Base-by-base conservation (phyloP, 2,888 invertebrate species). In the Drosophila macrospina region DNA sequence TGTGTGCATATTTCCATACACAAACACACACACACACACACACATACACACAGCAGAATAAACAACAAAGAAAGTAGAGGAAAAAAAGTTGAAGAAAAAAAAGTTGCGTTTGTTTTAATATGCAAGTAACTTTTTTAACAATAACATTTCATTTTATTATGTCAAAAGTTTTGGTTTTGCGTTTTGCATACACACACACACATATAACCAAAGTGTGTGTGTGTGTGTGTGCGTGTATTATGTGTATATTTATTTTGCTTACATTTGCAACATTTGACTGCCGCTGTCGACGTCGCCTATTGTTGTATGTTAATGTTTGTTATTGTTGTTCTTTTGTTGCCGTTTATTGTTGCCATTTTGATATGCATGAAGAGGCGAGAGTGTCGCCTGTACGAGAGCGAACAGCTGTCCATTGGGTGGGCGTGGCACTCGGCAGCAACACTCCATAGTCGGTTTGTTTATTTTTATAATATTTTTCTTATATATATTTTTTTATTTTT, bases 131-230 rank as follows among this genome's bases (percentile, higher is more conserved):
- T 85, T 85, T 83, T 88, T 85, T 81, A 86, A 88, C 89, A 86
- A 86, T 88, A 86, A 88, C 85, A 86, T 86, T 86, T 86, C 87
- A 88, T 86, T 86, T 86, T 86, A 86, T 86, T 86, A 86, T 86
- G 89, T 88, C 89, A 86, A 86, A 86, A 86, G 85, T 85, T 84
- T 84, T 84, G 83, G 80, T 87, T 83, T 87, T 84, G 69, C 69
- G 69, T 20, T 77, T 68, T 70, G 62, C 69, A 66, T 61, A 73
- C 57, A 66, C 59, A 60, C 62, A 54, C 50, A 59, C 42, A 54
- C 62, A 47, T 56, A 20, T 20, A 59, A 20, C 13, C 15, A 37
- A 30, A 50, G 32, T 30, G 13, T 30, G 36, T 32, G 8, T 62
- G n/a, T 68, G 60, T 54, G 52, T 62, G 50, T 54, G 42, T 55